Percentiles rank a stretch among this genome's conserved stretches.
Evolutionary conservation across 2,888 invertebrate genomes (phyloP).

Genomic region (Polydrusus tereticollis): DNA sequence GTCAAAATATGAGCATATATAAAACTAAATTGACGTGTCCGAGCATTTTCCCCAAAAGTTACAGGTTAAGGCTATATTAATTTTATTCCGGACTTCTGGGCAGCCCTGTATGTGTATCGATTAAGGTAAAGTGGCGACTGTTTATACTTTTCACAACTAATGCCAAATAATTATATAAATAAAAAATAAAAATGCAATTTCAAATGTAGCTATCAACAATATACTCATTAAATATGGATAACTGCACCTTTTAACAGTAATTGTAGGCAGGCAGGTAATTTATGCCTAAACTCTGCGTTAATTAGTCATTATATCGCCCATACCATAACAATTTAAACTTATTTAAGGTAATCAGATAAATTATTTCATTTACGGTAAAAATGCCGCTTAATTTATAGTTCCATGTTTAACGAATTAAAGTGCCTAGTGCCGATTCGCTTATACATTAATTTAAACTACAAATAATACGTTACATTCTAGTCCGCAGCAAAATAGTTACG

Average conservation of each 20-base stretch:
- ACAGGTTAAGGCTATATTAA: too few relatives aligned
- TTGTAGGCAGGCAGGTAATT: conserved; percentile 15
- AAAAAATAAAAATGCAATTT: not conserved
- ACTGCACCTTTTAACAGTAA: conserved; percentile 25
- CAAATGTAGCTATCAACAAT: not conserved
- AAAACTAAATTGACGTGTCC: too few relatives aligned
- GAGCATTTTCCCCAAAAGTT: too few relatives aligned
- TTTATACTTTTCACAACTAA: not conserved
- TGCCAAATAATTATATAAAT: not conserved
- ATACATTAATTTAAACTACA: too few relatives aligned
- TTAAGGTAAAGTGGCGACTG: too few relatives aligned
- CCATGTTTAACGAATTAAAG: too few relatives aligned
- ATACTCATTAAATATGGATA: conserved; percentile 25
- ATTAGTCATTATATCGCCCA: conserved; percentile 14
- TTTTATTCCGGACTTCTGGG: too few relatives aligned
- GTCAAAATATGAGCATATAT: too few relatives aligned
- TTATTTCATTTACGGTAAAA: conserved; percentile 9
- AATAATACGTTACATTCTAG: too few relatives aligned
- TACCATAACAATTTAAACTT: not conserved
- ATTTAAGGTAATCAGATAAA: conserved; percentile 13
- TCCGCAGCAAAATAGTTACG: too few relatives aligned
- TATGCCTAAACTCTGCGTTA: conserved; percentile 21
- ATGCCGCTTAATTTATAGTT: conserved; percentile 1
- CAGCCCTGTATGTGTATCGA: too few relatives aligned
- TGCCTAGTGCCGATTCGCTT: too few relatives aligned